Evolutionary conservation across 2,888 invertebrate genomes (phyloP).

Genomic region (Synergus japonicus): DNA sequence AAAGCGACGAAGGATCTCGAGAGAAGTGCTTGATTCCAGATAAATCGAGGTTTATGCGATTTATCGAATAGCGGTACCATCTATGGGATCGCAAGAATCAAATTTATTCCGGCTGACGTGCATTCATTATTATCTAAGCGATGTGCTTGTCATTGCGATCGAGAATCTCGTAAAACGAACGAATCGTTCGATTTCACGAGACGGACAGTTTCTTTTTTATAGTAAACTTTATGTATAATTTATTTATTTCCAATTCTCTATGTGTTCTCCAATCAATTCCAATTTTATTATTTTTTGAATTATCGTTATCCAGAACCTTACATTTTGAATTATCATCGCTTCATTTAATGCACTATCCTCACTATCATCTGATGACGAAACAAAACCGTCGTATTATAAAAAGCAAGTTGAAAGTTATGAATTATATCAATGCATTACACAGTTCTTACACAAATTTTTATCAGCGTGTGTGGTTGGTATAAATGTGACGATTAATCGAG

Average conservation of each 20-base stretch:
- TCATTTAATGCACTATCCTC: not conserved
- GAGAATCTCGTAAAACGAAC: constrained; percentile 21
- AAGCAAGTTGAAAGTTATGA: not conserved
- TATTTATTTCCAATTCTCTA: constrained; percentile 44
- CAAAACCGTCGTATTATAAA: not conserved
- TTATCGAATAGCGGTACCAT: constrained; percentile 39
- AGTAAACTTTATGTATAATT: not conserved
- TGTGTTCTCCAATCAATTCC: constrained; percentile 57
- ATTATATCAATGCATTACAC: not conserved
- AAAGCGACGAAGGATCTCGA: constrained; percentile 22
- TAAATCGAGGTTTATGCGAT: constrained; percentile 39
- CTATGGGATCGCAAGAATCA: constrained; percentile 38
- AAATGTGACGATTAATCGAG: constrained; percentile 37
- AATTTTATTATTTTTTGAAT: not conserved
- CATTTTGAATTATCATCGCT: not conserved
- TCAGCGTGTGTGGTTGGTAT: not conserved
- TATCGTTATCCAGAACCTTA: not conserved
- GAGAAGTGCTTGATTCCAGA: constrained; percentile 37
- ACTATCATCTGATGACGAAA: not conserved
- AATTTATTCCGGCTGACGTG: constrained; percentile 38
- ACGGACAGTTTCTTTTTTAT: not conserved
- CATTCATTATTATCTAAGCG: constrained; percentile 39
- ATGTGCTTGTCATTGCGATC: constrained; percentile 34
- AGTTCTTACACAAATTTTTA: constrained; percentile 19
- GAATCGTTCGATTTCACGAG: constrained; percentile 9